Evolutionary conservation across 1,140 invertebrate species (phyloP).

Genomic region (Drosophila trapezifrons): DNA sequence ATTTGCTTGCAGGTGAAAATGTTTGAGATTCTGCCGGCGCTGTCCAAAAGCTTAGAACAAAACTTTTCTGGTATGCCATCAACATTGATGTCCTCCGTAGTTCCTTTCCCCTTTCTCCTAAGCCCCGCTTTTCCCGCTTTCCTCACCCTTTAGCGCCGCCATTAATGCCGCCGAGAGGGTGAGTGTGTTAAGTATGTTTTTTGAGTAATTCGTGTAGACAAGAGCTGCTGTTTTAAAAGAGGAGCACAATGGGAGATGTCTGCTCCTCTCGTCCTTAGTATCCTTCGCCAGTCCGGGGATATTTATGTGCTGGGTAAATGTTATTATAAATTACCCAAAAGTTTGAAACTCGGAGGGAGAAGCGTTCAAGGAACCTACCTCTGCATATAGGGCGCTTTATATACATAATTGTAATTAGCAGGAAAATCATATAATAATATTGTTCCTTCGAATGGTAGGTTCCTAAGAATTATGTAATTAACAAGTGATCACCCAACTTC

Average conservation of each 20-base stretch:
- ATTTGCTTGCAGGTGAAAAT: conserved; percentile 73
- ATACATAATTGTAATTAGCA: conserved; percentile 19
- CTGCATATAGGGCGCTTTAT: conserved; percentile 1
- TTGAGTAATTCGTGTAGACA: conserved; percentile 61
- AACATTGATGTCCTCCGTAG: conserved; percentile 68
- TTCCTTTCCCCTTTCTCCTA: conserved; percentile 31
- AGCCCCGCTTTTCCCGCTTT: conserved; percentile 1
- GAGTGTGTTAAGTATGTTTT: conserved; percentile 68
- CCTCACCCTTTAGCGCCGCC: background rate
- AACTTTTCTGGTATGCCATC: conserved; percentile 72
- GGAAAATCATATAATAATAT: too few relatives aligned
- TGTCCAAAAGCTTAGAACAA: conserved; percentile 82
- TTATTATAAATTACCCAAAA: conserved; percentile 42
- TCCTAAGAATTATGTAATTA: too few relatives aligned
- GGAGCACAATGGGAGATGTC: conserved; percentile 35
- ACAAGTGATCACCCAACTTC: too few relatives aligned
- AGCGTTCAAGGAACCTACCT: background rate
- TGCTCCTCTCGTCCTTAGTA: conserved; percentile 2
- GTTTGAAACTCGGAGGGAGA: conserved; percentile 19
- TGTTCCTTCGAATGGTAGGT: too few relatives aligned
- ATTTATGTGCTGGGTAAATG: conserved; percentile 37
- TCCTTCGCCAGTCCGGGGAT: conserved; percentile 6
- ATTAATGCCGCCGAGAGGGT: conserved; percentile 14
- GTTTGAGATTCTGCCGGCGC: conserved; percentile 62
- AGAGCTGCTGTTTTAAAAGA: conserved; percentile 40